phyloP scores from a whole-genome alignment of 2,888 invertebrate genomes.

The Drosophila nr. fundita region DNA sequence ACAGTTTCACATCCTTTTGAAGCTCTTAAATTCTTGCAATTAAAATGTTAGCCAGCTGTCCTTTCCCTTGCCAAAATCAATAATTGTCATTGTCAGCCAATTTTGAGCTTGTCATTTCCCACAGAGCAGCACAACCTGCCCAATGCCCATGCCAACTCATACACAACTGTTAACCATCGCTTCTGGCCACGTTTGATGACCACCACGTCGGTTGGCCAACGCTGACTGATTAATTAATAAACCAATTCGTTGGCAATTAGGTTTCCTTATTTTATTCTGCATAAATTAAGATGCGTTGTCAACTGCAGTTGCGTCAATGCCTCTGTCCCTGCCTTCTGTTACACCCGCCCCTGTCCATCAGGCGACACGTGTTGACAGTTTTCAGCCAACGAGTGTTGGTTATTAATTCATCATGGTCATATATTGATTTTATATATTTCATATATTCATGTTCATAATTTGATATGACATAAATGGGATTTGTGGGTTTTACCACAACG shows the following conservation, averaged over 20 bases:
- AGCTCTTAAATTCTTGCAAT: not conserved
- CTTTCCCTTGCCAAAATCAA: constrained; percentile 34
- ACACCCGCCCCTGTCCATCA: not conserved
- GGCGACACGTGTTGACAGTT: constrained; percentile 9
- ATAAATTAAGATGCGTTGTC: constrained; percentile 61
- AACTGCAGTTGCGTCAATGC: constrained; percentile 25
- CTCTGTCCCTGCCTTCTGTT: not conserved
- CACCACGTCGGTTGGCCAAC: constrained; percentile 17
- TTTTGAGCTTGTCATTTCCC: not conserved
- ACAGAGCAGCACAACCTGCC: not conserved
- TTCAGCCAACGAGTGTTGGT: not conserved
- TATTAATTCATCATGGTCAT: constrained; percentile 17
- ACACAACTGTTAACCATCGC: not conserved
- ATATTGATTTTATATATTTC: constrained; percentile 27
- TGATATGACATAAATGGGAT: constrained; percentile 27
- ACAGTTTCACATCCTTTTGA: not conserved
- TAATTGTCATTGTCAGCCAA: constrained; percentile 16
- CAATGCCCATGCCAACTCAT: not conserved
- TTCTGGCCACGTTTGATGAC: constrained; percentile 10
- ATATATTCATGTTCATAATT: constrained; percentile 28
- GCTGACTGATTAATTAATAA: constrained; percentile 44
- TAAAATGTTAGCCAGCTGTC: constrained; percentile 2
- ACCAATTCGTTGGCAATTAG: constrained; percentile 11
- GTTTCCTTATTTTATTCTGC: constrained; percentile 23
- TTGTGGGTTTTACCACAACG: constrained; percentile 4